Base-by-base conservation (phyloP, 2,113 vertebrate species). In the Psilopogon haemacephalus region DNA sequence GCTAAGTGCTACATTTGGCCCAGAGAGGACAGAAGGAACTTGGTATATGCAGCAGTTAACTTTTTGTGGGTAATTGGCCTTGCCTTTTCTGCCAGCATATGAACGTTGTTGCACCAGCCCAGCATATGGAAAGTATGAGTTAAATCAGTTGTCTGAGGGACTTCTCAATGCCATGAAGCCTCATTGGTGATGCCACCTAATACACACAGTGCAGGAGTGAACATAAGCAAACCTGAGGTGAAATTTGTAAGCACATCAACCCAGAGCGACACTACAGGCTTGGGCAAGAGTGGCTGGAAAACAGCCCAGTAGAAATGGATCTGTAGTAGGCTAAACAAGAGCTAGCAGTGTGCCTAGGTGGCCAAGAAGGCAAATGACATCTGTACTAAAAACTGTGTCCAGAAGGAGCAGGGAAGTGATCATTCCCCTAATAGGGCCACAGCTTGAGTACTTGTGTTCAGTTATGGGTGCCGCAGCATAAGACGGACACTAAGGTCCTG, bases 1-100 rank as follows among this genome's bases (percentile, higher is more conserved):
- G 35, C 55, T 89, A 50, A 48, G 62, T 80, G 67, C 88, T 92
- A 89, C 74, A 77, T 96, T 92, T 67, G 62, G 59, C 54, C 35
- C 6, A 0, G 30, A 17, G 15, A 70, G 38, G 15, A 44, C 15
- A 48, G 56, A 13, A 55, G 70, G 72, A 83, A 42, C 48, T 87
- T 59, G 15, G 24, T 28, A 35, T 8, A 1, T 84, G 21, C 35
- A 33, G 71, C 10, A 73, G 77, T 84, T 94, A 52, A 23, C 70
- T 79, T 86, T 60, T 48, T 23, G 2, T 56, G 87, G 62, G 46
- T 78, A 68, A 46, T 75, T 72, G 64, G 63, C 50, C 38, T 71
- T 78, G 77, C 50, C n/a, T 86, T 81, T 72, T 60, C 35, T 50
- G 18, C 67, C n/a, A 48, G 62, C 32, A 5, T 48, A 56, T 88